phyloP scores from a whole-genome alignment of 2,888 invertebrate species.

The Gandaritis pyraliata region DNA sequence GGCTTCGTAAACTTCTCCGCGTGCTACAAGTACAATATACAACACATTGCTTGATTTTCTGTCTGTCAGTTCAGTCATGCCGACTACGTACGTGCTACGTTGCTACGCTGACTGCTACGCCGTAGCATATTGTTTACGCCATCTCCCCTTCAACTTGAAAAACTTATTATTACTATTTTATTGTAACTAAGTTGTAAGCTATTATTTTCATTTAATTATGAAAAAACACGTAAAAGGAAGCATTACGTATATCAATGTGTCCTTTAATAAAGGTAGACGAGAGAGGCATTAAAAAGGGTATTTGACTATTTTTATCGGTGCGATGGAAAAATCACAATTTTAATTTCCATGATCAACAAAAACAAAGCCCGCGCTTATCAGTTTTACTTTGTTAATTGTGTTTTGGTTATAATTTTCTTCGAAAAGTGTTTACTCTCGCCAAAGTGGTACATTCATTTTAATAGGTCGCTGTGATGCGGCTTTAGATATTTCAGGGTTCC shows the following conservation, averaged over 20 bases:
- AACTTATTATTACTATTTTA: no score
- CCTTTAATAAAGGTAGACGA: neutral
- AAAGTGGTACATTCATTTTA: conserved; percentile 7
- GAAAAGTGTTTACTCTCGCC: conserved; percentile 10
- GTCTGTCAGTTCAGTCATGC: no score
- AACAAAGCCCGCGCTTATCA: conserved; percentile 21
- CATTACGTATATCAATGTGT: neutral
- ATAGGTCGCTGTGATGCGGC: neutral
- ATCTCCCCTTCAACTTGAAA: no score
- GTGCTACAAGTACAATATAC: no score
- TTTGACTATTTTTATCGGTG: neutral
- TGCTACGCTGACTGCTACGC: no score
- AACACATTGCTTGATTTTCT: no score
- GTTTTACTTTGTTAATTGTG: conserved; percentile 18
- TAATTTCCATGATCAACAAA: conserved; percentile 29
- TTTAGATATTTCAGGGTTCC: neutral
- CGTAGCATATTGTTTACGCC: no score
- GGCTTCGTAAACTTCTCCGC: no score
- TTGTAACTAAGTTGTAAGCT: no score
- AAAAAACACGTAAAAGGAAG: neutral
- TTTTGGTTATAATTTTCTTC: conserved; percentile 17
- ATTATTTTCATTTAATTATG: neutral
- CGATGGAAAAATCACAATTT: conserved; percentile 8
- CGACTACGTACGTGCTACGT: no score
- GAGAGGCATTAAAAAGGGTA: neutral